Conservation (phyloP, 2,888 invertebrate genomes). For the Lycophotia porphyrea region DNA sequence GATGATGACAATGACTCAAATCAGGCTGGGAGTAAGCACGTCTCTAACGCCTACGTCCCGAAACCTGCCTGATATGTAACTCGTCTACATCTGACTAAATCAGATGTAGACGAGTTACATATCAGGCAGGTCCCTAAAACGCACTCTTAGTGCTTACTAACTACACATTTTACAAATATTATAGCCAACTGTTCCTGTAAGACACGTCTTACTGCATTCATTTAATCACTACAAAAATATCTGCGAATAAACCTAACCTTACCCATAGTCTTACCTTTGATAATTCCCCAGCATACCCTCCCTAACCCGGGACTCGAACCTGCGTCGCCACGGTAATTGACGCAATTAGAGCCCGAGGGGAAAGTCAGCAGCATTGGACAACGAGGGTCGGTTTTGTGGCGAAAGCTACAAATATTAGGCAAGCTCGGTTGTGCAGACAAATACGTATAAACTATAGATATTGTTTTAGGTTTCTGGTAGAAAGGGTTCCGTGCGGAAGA, state of each 20-base stretch:
- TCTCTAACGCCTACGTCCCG: no score
- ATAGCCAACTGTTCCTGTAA: background rate
- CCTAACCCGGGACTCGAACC: slow-evolving; percentile 55
- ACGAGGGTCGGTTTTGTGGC: slow-evolving; percentile 67
- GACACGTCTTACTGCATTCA: background rate
- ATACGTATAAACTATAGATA: slow-evolving; percentile 1
- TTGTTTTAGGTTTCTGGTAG: slow-evolving; percentile 16
- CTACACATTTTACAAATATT: background rate
- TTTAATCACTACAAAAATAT: background rate
- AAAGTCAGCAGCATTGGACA: slow-evolving; percentile 66
- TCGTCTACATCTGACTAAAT: no score
- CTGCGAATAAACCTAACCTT: background rate
- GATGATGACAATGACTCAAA: no score
- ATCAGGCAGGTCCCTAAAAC: background rate
- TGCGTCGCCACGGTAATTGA: slow-evolving; percentile 75
- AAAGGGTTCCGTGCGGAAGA: background rate
- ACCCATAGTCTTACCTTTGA: slow-evolving; percentile 26
- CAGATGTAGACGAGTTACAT: no score
- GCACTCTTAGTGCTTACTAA: background rate
- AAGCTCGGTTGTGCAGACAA: slow-evolving; percentile 23
- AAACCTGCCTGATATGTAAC: no score
- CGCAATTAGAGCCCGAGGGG: slow-evolving; percentile 78
- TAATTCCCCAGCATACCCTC: slow-evolving; percentile 29
- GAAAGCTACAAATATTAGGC: slow-evolving; percentile 62
- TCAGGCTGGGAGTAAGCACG: no score